Evolutionary conservation across 2,888 invertebrate genomes (phyloP).

Genomic region (Lithophane ornitopus): DNA sequence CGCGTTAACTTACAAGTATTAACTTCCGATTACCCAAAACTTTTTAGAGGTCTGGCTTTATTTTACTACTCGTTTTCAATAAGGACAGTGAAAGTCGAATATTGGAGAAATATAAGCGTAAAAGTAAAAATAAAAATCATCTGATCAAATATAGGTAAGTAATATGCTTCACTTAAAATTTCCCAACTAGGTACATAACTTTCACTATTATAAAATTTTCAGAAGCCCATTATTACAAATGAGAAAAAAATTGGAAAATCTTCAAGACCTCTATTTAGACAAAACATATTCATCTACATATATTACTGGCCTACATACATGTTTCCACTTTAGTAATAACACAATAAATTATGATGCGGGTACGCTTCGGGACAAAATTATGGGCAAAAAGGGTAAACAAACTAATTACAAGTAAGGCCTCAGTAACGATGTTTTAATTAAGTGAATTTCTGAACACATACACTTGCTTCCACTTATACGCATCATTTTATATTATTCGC

Average conservation of each 20-base stretch:
- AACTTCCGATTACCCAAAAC: too few species aligned
- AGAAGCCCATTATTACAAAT: neutral
- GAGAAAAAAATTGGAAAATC: too few species aligned
- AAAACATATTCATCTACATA: slow-evolving; percentile 17
- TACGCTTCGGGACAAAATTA: slow-evolving; percentile 46
- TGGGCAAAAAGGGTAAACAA: slow-evolving; percentile 62
- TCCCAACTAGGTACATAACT: too few species aligned
- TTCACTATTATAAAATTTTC: neutral
- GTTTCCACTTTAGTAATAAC: slow-evolving; percentile 42
- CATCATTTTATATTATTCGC: neutral
- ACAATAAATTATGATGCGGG: slow-evolving; percentile 67
- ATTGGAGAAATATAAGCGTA: neutral
- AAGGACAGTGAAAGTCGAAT: neutral
- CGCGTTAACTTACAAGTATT: too few species aligned
- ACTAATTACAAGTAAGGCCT: slow-evolving; percentile 57
- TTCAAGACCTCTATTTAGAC: slow-evolving; percentile 1
- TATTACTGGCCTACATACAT: slow-evolving; percentile 9
- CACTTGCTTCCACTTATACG: neutral
- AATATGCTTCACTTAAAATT: neutral
- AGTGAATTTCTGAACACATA: slow-evolving; percentile 36
- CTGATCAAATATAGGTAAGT: too few species aligned
- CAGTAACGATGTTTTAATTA: slow-evolving; percentile 61
- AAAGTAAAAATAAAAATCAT: neutral
- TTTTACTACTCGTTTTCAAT: neutral
- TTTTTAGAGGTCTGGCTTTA: too few species aligned